Conservation (phyloP, 1,140 invertebrate genomes). For the Penaeus indicus region DNA sequence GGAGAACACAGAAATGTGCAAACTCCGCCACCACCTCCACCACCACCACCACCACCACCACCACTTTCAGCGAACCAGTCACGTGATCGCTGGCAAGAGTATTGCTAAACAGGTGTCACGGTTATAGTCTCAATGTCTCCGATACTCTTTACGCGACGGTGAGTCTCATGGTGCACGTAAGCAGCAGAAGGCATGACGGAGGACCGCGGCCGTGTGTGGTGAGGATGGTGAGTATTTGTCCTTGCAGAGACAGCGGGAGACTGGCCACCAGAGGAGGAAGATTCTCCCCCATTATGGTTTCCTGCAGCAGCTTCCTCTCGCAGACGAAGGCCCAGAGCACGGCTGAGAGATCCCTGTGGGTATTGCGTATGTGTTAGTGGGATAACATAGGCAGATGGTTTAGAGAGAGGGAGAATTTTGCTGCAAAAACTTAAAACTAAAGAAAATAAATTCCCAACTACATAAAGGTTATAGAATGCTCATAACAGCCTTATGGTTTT, state of each 20-base stretch:
- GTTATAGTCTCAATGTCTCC: conserved; percentile 77
- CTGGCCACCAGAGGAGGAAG: conserved; percentile 49
- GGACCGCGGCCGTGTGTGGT: conserved; percentile 65
- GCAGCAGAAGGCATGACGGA: conserved; percentile 65
- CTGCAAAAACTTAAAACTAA: too few species aligned
- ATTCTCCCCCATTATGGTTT: conserved; percentile 41
- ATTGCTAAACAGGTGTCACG: conserved; percentile 67
- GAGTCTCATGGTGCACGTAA: conserved; percentile 70
- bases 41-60: neutral
- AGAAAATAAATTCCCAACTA: too few species aligned
- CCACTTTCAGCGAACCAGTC: too few species aligned
- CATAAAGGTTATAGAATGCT: too few species aligned
- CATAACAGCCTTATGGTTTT: too few species aligned
- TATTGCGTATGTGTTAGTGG: too few species aligned
- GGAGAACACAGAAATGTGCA: conserved; percentile 47
- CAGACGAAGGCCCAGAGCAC: conserved; percentile 79
- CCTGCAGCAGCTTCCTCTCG: conserved; percentile 53
- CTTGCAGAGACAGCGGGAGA: conserved; percentile 35
- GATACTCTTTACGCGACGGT: conserved; percentile 80
- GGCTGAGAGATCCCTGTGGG: conserved; percentile 80
- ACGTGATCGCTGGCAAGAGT: neutral
- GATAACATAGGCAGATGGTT: too few species aligned
- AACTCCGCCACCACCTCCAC: conserved; percentile 35
- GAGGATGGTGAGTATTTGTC: conserved; percentile 34
- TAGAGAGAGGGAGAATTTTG: too few species aligned